Base-by-base conservation (phyloP, 2,797 vertebrate species). In the Gymnodraco acuticeps region DNA sequence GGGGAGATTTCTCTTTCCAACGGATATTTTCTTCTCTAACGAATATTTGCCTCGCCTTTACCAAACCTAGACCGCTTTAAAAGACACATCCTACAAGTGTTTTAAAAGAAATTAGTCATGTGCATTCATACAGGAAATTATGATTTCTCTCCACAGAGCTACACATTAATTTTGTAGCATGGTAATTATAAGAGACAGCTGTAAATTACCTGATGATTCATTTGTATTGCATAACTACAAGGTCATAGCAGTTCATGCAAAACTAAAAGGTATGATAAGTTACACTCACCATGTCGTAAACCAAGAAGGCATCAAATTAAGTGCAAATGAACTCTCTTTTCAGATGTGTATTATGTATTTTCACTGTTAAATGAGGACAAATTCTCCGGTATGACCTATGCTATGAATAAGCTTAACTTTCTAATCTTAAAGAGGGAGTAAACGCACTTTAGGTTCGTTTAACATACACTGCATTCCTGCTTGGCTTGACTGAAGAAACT, bases 1-100 rank as follows among this genome's bases (percentile, higher is more conserved):
- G 12, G 71, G 64, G 73, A 81, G 66, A 78, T 66, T 70, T 75
- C 66, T 80, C 75, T 80, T 75, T 79, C 84, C 81, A 89, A 82
- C 56, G 66, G 70, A 89, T 76, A 81, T 73, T 80, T 80, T 55
- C 81, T 43, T 31, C 62, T 67, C 59, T 0, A 17, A 41, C 43
- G 41, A 78, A 46, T 65, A 46, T 74, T 41, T 70, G 62, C 70
- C 33, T 71, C 54, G 41, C 73, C 62, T 72, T 65, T 9, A 31
- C 13, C 10, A 1, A 66, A 71, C 54, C 17, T 4, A 42, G 55
- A 54, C 19, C 0, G 5, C 48, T 66, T 63, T 2, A 0, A 63
- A 73, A 53, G 13, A 59, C 42, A 3, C 13, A 3, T 20, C 20
- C 20, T 1, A 31, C 0, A 5, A 33, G 2, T 23, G 0, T 60